Percentiles rank a stretch among this genome's conserved stretches.
Conservation (phyloP, 2,113 vertebrate species). For the Erpornis zantholeuca region DNA sequence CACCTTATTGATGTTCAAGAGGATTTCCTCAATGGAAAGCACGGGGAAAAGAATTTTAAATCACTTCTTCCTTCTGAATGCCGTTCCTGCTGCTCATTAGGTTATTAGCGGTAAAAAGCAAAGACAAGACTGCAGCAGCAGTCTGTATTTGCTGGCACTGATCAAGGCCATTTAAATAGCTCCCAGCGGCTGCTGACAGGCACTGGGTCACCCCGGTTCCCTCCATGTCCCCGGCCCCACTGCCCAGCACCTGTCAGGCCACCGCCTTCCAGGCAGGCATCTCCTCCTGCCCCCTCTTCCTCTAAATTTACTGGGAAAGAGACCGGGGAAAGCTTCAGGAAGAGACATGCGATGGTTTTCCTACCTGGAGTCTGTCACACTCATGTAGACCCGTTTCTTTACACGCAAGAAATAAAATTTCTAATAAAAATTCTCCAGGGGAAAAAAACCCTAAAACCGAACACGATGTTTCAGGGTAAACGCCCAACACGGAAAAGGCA, state of each 20-base stretch:
- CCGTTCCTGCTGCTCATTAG: background rate
- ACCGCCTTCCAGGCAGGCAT: background rate
- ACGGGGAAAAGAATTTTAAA: background rate
- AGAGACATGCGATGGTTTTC: rapidly evolving
- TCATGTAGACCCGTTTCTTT: background rate
- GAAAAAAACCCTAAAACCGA: background rate
- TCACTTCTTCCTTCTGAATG: background rate
- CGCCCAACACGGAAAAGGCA: background rate
- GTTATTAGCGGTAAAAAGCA: background rate
- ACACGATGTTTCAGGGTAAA: background rate
- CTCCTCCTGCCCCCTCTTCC: background rate
- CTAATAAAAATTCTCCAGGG: background rate
- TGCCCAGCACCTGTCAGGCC: background rate
- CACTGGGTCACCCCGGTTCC: background rate
- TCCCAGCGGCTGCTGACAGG: background rate
- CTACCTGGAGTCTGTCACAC: background rate
- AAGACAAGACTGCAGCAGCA: background rate
- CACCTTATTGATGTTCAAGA: background rate
- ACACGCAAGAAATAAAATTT: rapidly evolving
- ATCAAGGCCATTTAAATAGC: background rate
- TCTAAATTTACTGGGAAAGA: background rate
- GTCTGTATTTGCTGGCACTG: background rate
- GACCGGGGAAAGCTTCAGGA: background rate
- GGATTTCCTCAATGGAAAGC: background rate
- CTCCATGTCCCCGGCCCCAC: background rate